Percentiles rank a stretch among this genome's conserved stretches.
phyloP scores from a whole-genome alignment of 64 coral and sea anemone genomes.

The Catalaphyllia jardinei region DNA sequence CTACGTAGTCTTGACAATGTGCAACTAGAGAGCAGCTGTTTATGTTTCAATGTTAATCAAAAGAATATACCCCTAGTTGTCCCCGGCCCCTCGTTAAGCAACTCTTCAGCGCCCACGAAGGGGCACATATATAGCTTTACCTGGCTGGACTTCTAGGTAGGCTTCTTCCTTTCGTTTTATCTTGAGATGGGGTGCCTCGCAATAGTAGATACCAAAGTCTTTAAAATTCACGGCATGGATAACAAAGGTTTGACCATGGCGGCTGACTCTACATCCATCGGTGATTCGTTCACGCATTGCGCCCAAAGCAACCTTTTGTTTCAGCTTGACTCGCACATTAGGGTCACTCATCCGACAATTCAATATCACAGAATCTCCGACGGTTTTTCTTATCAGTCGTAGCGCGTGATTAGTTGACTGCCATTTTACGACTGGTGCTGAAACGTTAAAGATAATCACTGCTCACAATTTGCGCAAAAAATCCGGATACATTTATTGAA shows the following conservation, averaged over 20 bases:
- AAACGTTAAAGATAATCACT: background rate
- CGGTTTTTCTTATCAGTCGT: background rate
- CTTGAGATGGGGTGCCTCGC: background rate
- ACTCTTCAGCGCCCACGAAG: no score
- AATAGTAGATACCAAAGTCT: conserved; percentile 45
- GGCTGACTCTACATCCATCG: conserved; percentile 47
- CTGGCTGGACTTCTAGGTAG: conserved; percentile 41
- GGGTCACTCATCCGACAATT: conserved; percentile 41
- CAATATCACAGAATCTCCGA: conserved; percentile 38
- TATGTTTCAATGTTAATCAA: no score
- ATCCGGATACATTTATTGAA: no score
- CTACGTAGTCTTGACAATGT: no score
- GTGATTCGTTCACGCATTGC: background rate
- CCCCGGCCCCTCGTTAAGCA: no score
- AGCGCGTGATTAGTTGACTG: no score
- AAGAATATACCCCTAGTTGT: no score
- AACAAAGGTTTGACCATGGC: conserved; percentile 21
- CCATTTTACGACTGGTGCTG: background rate
- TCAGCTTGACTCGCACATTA: conserved; percentile 20
- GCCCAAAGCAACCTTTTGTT: conserved; percentile 9
- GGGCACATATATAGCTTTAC: background rate
- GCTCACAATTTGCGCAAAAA: no score
- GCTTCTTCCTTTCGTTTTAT: conserved; percentile 37
- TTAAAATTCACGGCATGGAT: conserved; percentile 37
- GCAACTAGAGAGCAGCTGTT: no score